These are phyloP conservation scores for Tiphia femorata DNA, from an alignment of 2,888 invertebrate species.

Conservation along the genomic window DNA sequence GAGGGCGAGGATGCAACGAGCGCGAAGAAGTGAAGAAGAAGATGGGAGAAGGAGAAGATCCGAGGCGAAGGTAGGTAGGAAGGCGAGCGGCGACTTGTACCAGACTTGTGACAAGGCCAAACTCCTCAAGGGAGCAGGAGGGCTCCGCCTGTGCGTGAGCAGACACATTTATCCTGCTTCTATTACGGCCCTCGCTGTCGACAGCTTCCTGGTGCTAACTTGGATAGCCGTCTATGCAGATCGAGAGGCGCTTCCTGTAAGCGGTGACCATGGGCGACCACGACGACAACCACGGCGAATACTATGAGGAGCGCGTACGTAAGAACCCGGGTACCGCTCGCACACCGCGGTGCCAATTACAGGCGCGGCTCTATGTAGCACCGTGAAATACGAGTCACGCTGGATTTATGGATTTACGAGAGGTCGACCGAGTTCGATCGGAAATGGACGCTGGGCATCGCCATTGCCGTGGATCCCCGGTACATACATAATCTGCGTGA, in stretches of 20 bases:
- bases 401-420: no score
- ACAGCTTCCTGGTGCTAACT: conserved; percentile 25
- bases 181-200: conserved; percentile 23
- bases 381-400: no score
- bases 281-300: conserved; percentile 17
- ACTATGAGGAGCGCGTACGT: not conserved
- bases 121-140: conserved; percentile 15
- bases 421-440: no score
- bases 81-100: conserved; percentile 7
- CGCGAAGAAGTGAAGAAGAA: not conserved
- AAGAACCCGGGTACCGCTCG: no score
- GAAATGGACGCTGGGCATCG: no score
- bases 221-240: conserved; percentile 30
- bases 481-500: no score
- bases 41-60: not conserved
- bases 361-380: no score
- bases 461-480: no score
- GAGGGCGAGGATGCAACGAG: not conserved
- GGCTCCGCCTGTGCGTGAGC: conserved; percentile 14
- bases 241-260: conserved; percentile 15
- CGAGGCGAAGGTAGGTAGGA: no score
- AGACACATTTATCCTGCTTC: conserved; percentile 26
- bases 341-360: no score
- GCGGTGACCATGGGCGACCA: conserved; percentile 10
- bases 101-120: conserved; percentile 24